Evolutionary conservation across 2,888 invertebrate genomes (phyloP), one percentile per base, ranked within the genome.

Genomic region (Cotesia congregata): DNA sequence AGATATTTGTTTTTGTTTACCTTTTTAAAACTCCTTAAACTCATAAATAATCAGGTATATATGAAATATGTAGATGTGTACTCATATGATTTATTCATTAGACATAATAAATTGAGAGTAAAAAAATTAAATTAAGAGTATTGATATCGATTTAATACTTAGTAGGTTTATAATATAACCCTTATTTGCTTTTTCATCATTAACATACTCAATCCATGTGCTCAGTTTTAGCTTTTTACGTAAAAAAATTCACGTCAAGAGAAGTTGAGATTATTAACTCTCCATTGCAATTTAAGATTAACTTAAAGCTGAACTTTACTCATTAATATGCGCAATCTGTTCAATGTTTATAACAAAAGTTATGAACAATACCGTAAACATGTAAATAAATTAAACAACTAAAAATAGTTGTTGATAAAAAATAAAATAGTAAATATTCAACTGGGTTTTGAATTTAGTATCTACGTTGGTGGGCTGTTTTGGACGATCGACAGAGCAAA

Each of bases 381-480:
- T 50, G 7, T 50, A 12, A 50, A 50, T 7, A 50, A 50, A 50
- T 12, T 12, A 17, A 17, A 62, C 5, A 30, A 38, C 3, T 30
- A 30, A 30, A 30, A 30, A 61, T 67, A 59, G 67, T 7, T 15
- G 72, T 39, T 41, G 50, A n/a, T 67, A 20, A 60, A 68, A 73
- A 61, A 50, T 39, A 39, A 75, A 76, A 71, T 64, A 59, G 61
- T 6, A 20, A 39, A 50, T 74, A 74, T 79, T 74, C 5, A 68
- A 74, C 20, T 12, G 71, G 74, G 76, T 71, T 15, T 77, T 67
- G 50, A 65, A 38, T 68, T 41, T 64, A 71, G 77, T 77, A 82
- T 81, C 83, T 83, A 84, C 84, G 84, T 83, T 79, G 83, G 83
- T 83, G 83, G 85, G 83, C 83, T 83, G 84, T 85, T 84, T 85